phyloP scores from a whole-genome alignment of 2,888 invertebrate species.

The Lamellibrachia satsuma region DNA sequence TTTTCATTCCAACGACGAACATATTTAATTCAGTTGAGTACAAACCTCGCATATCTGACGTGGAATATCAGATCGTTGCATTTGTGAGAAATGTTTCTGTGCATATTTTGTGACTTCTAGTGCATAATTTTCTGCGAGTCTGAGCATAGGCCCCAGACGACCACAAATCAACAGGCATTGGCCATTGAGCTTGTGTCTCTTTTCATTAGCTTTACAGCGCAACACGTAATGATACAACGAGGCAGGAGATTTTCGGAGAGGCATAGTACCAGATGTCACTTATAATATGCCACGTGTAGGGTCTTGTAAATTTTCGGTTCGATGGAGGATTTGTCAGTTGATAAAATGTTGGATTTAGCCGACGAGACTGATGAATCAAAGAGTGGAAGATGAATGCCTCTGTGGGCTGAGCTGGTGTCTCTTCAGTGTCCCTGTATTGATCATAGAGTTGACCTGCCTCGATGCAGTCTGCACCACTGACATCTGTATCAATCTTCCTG shows the following conservation, averaged over 20 bases:
- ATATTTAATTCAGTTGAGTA: neutral
- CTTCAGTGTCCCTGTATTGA: neutral
- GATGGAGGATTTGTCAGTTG: neutral
- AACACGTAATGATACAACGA: neutral
- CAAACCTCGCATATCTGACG: neutral
- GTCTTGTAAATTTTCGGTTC: neutral
- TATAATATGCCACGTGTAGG: neutral
- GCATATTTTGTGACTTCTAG: neutral
- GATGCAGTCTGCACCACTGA: neutral
- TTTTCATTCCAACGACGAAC: neutral
- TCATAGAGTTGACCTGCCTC: neutral
- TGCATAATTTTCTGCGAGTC: neutral
- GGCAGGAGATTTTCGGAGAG: neutral
- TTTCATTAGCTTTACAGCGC: neutral
- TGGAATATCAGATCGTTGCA: neutral
- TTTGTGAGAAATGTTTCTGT: neutral
- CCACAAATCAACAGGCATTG: neutral
- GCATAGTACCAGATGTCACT: neutral
- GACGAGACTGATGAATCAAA: neutral
- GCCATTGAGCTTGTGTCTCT: neutral
- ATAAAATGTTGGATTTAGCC: neutral
- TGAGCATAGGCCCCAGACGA: neutral
- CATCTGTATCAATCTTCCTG: conserved; percentile 7
- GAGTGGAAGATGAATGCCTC: neutral
- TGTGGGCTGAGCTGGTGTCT: neutral